Percentiles rank a stretch among this genome's conserved stretches.
phyloP scores from a whole-genome alignment of 2,888 invertebrate genomes.

The Pimpla rufipes region DNA sequence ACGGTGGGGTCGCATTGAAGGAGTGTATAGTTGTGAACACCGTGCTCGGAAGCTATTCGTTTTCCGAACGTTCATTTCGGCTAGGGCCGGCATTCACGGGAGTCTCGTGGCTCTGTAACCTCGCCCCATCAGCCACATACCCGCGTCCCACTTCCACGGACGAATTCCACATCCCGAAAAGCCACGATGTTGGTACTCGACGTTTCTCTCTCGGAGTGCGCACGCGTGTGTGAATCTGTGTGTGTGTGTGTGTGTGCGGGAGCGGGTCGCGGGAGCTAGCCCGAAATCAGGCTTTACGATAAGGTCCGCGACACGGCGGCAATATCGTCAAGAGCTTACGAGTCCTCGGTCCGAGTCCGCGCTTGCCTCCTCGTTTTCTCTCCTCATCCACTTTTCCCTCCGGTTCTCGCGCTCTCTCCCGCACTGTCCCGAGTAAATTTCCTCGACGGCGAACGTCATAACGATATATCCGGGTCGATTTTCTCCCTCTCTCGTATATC shows the following conservation, averaged over 20 bases:
- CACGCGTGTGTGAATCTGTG: conserved; percentile 14
- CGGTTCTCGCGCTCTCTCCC: conserved; percentile 5
- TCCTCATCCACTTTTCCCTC: conserved; percentile 8
- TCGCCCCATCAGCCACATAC: not conserved
- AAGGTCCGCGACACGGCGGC: conserved; percentile 67
- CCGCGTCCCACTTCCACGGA: conserved; percentile 31
- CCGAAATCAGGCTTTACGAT: conserved; percentile 71
- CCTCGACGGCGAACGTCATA: conserved; percentile 65
- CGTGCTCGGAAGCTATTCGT: conserved; percentile 45
- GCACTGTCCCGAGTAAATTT: conserved; percentile 61
- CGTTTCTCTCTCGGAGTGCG: conserved; percentile 7
- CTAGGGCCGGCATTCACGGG: conserved; percentile 6
- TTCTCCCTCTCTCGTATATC: conserved; percentile 11
- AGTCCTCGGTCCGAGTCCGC: conserved; percentile 43
- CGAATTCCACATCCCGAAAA: conserved; percentile 49
- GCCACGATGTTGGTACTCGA: conserved; percentile 41
- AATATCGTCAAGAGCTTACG: conserved; percentile 73
- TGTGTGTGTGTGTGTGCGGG: conserved; percentile 20
- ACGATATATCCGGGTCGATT: conserved; percentile 64
- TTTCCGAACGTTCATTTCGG: conserved; percentile 60
- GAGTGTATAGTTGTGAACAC: conserved; percentile 35
- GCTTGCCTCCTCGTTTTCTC: conserved; percentile 29
- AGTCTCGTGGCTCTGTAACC: conserved; percentile 14
- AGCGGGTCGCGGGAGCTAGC: conserved; percentile 34
- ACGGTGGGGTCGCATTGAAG: conserved; percentile 38